Base-by-base conservation (phyloP, 1,140 invertebrate species). In the Pseudomyrmex cubaensis region DNA sequence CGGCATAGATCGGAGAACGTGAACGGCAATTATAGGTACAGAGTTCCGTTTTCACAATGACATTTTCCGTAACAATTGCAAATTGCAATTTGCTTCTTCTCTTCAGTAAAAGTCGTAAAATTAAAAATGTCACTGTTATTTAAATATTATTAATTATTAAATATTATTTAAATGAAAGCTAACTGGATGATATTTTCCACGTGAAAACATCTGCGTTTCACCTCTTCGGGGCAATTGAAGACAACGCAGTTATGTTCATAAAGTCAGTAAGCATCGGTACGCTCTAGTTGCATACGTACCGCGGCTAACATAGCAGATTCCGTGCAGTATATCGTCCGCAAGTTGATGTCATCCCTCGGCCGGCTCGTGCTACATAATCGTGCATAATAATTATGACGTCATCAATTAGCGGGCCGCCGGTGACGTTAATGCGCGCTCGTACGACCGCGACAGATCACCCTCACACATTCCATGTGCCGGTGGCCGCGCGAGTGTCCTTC, bases 301-400 rank as follows among this genome's bases (percentile, higher is more conserved):
- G 13, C 15, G 13, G 76, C 56, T 50, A 80, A 50, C 76, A 80
- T 35, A 54, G 54, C 66, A 63, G 46, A 62, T 20, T 35, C 22
- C 70, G 20, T 44, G 63, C 59, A 89, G 87, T 88, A 88, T 88
- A 88, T 88, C 69, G 87, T 84, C 52, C 72, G 80, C 87, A 83
- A 87, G 76, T 90, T 85, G 89, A 87, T 90, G 88, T 87, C 86
- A 76, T 85, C 74, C 54, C 57, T 64, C 56, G 61, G 64, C 48
- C 70, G 70, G 67, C 54, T 86, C 67, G 57, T 67, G 83, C 88
- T 90, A 90, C 86, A 86, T 90, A 90, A 90, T 90, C 89, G 89
- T 85, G 86, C 86, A 84, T 90, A 88, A 90, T 90, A 90, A 90
- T 90, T 90, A 90, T 90, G 89, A 86, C 87, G 87, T 90, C 89